These are phyloP conservation scores for Anthoscopus minutus DNA, from an alignment of 2,113 vertebrate species.

Conservation along the genomic window DNA sequence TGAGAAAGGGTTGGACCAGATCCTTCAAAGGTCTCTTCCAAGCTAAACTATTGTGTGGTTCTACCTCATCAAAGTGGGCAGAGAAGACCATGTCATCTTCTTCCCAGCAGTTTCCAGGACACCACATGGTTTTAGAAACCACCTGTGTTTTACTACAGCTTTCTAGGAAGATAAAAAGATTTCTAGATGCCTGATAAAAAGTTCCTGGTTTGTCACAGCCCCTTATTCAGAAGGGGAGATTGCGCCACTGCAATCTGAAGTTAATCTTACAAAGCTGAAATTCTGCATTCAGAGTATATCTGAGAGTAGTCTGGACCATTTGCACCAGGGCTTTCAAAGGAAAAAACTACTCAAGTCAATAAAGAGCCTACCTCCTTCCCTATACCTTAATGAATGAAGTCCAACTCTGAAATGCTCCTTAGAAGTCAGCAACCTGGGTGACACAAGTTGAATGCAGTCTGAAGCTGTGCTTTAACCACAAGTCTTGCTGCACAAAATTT, in stretches of 20 bases:
- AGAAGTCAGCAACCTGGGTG: not conserved
- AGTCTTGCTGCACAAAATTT: not conserved
- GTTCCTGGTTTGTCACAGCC: not conserved
- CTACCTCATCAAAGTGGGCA: not conserved
- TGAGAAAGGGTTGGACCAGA: not conserved
- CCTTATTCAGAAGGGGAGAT: not conserved
- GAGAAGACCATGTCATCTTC: not conserved
- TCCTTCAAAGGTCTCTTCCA: not conserved
- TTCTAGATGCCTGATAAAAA: not conserved
- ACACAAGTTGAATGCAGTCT: not conserved
- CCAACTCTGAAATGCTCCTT: not conserved
- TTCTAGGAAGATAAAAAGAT: not conserved
- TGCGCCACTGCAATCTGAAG: not conserved
- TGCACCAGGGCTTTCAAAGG: not conserved
- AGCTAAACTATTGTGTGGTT: not conserved
- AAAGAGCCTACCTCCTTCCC: not conserved
- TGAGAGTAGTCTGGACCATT: not conserved
- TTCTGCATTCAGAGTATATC: not conserved
- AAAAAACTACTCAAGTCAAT: not conserved
- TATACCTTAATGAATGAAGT: not conserved
- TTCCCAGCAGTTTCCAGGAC: not conserved
- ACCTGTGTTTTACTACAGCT: not conserved
- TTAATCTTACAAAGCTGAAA: not conserved
- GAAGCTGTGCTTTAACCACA: not conserved
- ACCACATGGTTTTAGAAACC: rapidly evolving